Conservation (phyloP, 2,113 vertebrate species). For the Muntiacus muntjak region DNA sequence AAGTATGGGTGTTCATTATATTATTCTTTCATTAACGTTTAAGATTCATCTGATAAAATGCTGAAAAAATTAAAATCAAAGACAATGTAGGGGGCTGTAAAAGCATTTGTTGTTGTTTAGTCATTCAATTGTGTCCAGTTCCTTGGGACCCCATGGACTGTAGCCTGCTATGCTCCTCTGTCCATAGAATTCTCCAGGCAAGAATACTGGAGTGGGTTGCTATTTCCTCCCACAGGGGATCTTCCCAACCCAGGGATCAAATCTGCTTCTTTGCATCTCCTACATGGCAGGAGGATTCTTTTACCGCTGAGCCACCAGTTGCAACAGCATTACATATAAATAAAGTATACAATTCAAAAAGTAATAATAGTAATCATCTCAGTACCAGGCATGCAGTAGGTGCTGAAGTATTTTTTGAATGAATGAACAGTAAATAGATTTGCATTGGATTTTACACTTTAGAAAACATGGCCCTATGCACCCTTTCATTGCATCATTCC, state of each 20-base stretch:
- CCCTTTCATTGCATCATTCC: not conserved
- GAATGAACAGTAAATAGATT: not conserved
- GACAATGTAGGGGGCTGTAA: not conserved
- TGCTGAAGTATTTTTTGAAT: not conserved
- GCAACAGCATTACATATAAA: not conserved
- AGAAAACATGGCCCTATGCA: not conserved
- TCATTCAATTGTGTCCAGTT: not conserved
- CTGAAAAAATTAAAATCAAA: not conserved
- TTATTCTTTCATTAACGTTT: not conserved
- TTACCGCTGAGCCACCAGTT: not conserved
- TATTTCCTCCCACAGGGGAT: not conserved
- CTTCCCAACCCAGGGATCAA: not conserved
- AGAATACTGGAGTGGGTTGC: not conserved
- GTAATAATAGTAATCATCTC: not conserved
- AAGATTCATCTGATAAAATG: not conserved
- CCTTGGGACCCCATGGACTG: not conserved
- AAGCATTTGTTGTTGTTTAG: not conserved
- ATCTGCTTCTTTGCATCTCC: not conserved
- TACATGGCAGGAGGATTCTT: not conserved
- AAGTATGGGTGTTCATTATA: not conserved
- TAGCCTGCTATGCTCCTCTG: fast-evolving
- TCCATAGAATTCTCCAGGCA: not conserved
- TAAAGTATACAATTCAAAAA: not conserved
- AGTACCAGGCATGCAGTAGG: too few relatives aligned
- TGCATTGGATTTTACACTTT: not conserved